Conservation (phyloP, 2,113 vertebrate species). For the Struthidea cinerea region DNA sequence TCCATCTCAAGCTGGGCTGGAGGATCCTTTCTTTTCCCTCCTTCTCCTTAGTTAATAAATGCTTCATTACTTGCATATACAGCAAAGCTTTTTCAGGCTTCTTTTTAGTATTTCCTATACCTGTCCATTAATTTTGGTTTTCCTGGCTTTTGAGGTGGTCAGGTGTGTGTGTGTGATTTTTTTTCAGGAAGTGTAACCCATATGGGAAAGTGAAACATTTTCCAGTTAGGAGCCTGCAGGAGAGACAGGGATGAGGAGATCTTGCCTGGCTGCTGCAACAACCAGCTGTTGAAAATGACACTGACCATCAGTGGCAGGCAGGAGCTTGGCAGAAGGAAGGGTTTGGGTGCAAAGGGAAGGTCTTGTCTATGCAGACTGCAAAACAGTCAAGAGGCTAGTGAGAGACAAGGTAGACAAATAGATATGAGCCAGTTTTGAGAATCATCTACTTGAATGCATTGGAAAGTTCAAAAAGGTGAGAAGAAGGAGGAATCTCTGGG, state of each 20-base stretch:
- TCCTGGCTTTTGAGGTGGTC: neutral
- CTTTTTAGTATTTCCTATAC: neutral
- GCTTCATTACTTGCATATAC: neutral
- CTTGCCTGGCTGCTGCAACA: neutral
- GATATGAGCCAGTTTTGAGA: neutral
- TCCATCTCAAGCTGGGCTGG: neutral
- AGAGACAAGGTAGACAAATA: neutral
- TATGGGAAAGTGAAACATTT: neutral
- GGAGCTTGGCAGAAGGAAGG: neutral
- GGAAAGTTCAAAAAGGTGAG: neutral
- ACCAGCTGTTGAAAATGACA: neutral
- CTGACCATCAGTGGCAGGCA: neutral
- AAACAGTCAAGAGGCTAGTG: neutral
- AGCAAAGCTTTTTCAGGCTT: neutral
- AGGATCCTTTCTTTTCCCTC: neutral
- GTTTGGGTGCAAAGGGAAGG: neutral
- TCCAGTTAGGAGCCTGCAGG: neutral
- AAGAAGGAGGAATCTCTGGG: neutral
- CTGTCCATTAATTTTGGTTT: neutral
- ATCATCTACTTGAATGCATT: neutral
- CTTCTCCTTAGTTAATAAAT: neutral
- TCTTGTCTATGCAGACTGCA: neutral
- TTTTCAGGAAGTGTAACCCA: neutral
- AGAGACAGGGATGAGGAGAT: neutral
- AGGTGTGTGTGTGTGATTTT: neutral